Evolutionary conservation across 2,113 vertebrate genomes (phyloP), one percentile per base, ranked within the genome.

Genomic region (Martes martes): DNA sequence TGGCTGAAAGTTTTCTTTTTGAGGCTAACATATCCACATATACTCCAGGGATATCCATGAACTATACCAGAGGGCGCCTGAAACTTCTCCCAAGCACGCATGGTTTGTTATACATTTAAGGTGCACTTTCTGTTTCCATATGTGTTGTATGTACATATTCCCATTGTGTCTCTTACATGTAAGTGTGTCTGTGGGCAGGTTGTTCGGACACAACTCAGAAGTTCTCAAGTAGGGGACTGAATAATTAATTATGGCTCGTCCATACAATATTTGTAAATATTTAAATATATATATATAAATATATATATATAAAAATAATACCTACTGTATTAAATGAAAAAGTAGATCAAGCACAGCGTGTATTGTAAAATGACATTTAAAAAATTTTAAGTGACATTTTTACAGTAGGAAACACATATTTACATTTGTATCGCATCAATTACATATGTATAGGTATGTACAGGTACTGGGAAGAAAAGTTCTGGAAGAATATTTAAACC

Each of bases 1-100:
- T 65, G 39, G 39, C 14, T 73, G 61, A 24, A 96, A 86, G 52
- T 63, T 71, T 69, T 89, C 65, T 65, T 97, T 92, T 28, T 63
- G 36, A 95, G 47, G 52, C 19, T 52, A 47, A 71, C 82, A 74
- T 89, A 71, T n/a, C 55, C 93, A 42, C 31, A 61, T 19, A 45
- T 81, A 84, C 59, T 85, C 14, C 45, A 87, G 45, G 63, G 10
- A 14, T 31, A 52, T 47, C n/a, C 31, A 59, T n/a, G 26, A 82
- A 76, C 59, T 39, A 69, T 10, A 52, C 6, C 15, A 61, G 73
- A 81, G 18, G 50, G 24, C 26, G 47, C 39, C 2, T 2, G 59
- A 65, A n/a, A 33, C 28, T 31, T 21, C 26, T 36, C 2, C 15
- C 18, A 4, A n/a, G 9, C 0, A 18, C 1, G 3, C 1, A 2